A percentile compares a stretch with the other conserved stretches of the same genome.
These are phyloP conservation scores for Drosophila repleta DNA, from an alignment of 1,140 invertebrate species.

Conservation along the genomic window DNA sequence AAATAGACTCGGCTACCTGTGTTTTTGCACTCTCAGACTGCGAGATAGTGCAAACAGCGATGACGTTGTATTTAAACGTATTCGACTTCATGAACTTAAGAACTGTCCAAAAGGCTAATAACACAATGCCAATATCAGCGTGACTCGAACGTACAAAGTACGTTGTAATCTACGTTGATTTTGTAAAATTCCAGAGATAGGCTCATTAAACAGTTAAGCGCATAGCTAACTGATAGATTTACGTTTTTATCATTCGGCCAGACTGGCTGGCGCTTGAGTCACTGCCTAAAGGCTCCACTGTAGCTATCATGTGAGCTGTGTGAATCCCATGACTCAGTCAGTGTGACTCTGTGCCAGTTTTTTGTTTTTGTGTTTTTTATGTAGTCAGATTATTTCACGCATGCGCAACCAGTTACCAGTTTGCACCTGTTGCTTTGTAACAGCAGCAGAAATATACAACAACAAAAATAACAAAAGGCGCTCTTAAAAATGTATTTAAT, in stretches of 20 bases:
- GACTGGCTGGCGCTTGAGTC: conserved; percentile 25
- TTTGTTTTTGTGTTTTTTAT: neutral
- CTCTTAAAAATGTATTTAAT: neutral
- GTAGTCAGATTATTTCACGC: conserved; percentile 9
- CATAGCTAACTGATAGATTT: conserved; percentile 50
- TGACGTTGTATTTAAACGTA: conserved; percentile 54
- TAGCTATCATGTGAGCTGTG: conserved; percentile 9
- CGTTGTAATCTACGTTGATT: conserved; percentile 13
- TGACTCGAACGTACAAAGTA: conserved; percentile 26
- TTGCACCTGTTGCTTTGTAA: conserved; percentile 23
- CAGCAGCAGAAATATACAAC: neutral
- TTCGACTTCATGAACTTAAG: conserved; percentile 54
- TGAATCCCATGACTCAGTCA: conserved; percentile 21
- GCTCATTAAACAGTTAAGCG: conserved; percentile 22
- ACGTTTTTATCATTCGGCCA: conserved; percentile 16
- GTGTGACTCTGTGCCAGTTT: conserved; percentile 9
- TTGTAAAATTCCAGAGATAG: conserved; percentile 54
- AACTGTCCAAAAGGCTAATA: conserved; percentile 48
- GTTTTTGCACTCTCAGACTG: conserved; percentile 19
- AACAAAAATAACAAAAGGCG: conserved; percentile 4
- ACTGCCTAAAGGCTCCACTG: conserved; percentile 9
- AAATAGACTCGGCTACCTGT: conserved; percentile 28
- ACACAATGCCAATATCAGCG: conserved; percentile 30
- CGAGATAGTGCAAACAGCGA: conserved; percentile 44
- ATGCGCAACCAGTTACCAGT: conserved; percentile 33